Percentiles rank a stretch among this genome's conserved stretches.
Conservation (phyloP, 1,140 invertebrate genomes). For the Caenorhabditis elegans region DNA sequence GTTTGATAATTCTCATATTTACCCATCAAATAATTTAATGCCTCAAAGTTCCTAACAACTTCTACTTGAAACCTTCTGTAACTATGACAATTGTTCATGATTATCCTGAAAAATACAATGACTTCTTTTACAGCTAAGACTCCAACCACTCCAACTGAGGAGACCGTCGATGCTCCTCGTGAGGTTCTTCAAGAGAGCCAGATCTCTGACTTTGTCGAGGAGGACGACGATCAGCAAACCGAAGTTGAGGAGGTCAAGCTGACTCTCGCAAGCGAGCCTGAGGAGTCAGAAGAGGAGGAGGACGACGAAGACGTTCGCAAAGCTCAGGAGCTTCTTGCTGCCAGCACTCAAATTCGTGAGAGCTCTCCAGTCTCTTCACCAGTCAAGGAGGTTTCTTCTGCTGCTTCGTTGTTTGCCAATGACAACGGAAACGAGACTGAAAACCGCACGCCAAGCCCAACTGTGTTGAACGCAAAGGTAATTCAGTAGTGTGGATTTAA, state of each 20-base stretch:
- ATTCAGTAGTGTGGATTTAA: not conserved
- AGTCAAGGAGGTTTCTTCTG: not conserved
- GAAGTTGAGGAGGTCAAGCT: not conserved
- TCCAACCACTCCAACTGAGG: not conserved
- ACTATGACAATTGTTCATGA: too few species aligned
- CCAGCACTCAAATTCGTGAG: constrained; percentile 15
- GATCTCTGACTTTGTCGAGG: not conserved
- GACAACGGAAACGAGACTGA: not conserved
- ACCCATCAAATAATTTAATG: too few species aligned
- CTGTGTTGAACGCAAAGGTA: constrained; percentile 18
- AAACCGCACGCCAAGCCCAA: constrained; percentile 17
- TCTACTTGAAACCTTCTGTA: too few species aligned
- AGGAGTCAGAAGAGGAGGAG: not conserved
- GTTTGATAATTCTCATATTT: too few species aligned
- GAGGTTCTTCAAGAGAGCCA: constrained; percentile 19
- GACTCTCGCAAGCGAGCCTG: not conserved
- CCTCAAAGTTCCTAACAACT: too few species aligned
- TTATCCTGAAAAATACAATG: not conserved
- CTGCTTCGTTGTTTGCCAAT: not conserved
- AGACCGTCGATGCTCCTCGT: not conserved
- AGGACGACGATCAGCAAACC: not conserved
- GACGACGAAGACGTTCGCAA: not conserved
- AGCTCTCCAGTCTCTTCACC: not conserved
- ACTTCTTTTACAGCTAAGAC: not conserved
- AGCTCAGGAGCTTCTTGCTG: constrained; percentile 9